Evolutionary conservation across 2,113 vertebrate species (phyloP), one percentile per base, ranked within the genome.

Genomic region (Oxyura jamaicensis): DNA sequence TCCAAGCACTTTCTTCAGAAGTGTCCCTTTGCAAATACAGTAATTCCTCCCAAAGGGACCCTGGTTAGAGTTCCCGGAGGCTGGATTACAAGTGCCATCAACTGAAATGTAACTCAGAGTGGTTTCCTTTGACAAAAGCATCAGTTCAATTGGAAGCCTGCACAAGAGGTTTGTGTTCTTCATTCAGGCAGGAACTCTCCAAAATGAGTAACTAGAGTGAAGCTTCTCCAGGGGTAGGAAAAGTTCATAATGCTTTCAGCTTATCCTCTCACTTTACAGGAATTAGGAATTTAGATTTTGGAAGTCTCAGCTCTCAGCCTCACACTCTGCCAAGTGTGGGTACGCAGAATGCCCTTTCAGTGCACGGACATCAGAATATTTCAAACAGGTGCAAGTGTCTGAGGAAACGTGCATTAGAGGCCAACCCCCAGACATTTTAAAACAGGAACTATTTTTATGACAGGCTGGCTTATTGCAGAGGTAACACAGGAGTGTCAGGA

Each of bases 191-290:
- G 76, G 95, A 97, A 94, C 93, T 97, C 95, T 98, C 96, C 97
- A 97, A 95, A 97, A 96, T 81, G 92, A 96, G 95, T 91, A 97
- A 97, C 86, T 95, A 97, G 96, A 88, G 94, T 97, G 96, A 98
- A 97, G 97, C 97, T 98, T 98, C 97, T 98, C 98, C 97, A 93
- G 62, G 82, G 78, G 82, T 69, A 96, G 90, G 95, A 96, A 95
- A 96, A 97, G 88, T 94, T 97, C 68, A 89, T 90, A 95, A 91
- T 92, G 81, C 67, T 93, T 86, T 95, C 84, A 93, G 73, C 91
- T 93, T 8, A 11, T 86, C 86, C 94, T 83, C 97, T 93, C 92
- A 92, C 94, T 86, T 93, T 74, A 95, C 93, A 96, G 94, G 76
- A 72, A 66, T 75, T 50, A 83, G 39, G 71, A 93, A 78, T 89